These are phyloP conservation scores for Stegodyphus dumicola DNA, from an alignment of 1,140 invertebrate genomes.

Conservation along the genomic window DNA sequence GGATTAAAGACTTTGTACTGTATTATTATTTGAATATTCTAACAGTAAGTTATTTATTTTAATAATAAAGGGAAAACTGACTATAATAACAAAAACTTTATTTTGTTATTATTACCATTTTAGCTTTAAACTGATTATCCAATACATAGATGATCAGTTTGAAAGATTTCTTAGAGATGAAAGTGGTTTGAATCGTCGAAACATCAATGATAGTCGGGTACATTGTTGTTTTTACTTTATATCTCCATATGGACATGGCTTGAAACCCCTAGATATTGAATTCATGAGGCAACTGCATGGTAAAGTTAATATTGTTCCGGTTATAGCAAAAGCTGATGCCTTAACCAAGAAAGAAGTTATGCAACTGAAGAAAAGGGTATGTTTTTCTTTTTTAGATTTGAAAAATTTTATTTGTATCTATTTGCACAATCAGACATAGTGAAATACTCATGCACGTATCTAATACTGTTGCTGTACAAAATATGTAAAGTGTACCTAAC, in stretches of 20 bases:
- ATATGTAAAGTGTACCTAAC: no score
- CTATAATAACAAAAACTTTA: no score
- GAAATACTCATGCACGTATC: no score
- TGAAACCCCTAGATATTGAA: slow-evolving; percentile 95
- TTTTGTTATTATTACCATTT: slow-evolving; percentile 61
- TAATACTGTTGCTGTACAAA: no score
- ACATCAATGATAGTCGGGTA: slow-evolving; percentile 92
- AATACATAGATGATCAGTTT: slow-evolving; percentile 95
- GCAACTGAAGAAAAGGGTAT: slow-evolving; percentile 83
- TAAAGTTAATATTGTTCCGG: slow-evolving; percentile 96
- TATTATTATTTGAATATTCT: no score
- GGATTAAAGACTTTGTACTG: no score
- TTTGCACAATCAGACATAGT: not conserved
- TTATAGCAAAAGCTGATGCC: slow-evolving; percentile 98
- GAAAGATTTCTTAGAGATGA: slow-evolving; percentile 88
- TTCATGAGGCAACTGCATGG: slow-evolving; percentile 99
- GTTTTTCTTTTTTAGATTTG: not conserved
- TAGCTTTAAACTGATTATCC: slow-evolving; percentile 77
- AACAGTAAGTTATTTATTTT: no score
- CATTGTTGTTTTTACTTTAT: slow-evolving; percentile 99
- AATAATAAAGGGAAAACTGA: no score
- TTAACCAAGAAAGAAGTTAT: slow-evolving; percentile 94
- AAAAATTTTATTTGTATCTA: not conserved
- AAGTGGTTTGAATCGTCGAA: slow-evolving; percentile 89
- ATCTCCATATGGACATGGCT: slow-evolving; percentile 96